Evolutionary conservation across 2,113 vertebrate genomes (phyloP), one percentile per base, ranked within the genome.

Genomic region (Puntigrus tetrazona): DNA sequence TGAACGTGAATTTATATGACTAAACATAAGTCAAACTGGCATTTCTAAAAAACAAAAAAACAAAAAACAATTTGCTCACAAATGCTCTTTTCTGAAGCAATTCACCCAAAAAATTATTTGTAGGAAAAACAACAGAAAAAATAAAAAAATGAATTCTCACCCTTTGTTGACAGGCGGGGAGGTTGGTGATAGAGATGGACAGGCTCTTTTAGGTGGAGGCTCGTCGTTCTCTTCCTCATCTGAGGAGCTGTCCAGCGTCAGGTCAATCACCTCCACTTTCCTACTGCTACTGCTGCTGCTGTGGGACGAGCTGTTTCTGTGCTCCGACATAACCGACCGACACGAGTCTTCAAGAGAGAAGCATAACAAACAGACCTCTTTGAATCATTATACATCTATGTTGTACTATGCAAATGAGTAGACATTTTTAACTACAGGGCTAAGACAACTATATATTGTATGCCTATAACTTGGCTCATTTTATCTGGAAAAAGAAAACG

Each of bases 231-330:
- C 94, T 57, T 97, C 96, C 0, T 99, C 98, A 5, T 99, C 98
- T 0, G 98, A 99, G 1, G 98, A 99, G 90, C 97, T 99, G 88
- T 99, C 98, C 84, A 98, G 94, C 73, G 98, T 99, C 87, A 99
- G 91, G 90, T 99, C 98, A 41, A 99, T 99, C 89, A 99, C 97
- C 78, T 99, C 97, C 1, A 99, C 97, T 74, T 97, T 98, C 90
- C 96, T 98, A 83, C 93, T 95, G 90, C 87, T 81, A 34, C 83
- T 72, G 67, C 67, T 43, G 41, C 41, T 43, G 41, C 50, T 72
- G 36, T 88, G 86, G 78, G 92, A 96, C 5, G 97, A 97, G 72
- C 94, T 94, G 8, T 95, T 96, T 94, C 89, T 97, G 85, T 96
- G 96, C 14, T 98, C 97, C 27, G 97, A 83, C 1, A 93, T 74